A percentile compares a stretch with the other conserved stretches of the same genome.
Evolutionary conservation across 1,140 invertebrate species (phyloP).

Genomic region (Eupristina koningsbergeri): DNA sequence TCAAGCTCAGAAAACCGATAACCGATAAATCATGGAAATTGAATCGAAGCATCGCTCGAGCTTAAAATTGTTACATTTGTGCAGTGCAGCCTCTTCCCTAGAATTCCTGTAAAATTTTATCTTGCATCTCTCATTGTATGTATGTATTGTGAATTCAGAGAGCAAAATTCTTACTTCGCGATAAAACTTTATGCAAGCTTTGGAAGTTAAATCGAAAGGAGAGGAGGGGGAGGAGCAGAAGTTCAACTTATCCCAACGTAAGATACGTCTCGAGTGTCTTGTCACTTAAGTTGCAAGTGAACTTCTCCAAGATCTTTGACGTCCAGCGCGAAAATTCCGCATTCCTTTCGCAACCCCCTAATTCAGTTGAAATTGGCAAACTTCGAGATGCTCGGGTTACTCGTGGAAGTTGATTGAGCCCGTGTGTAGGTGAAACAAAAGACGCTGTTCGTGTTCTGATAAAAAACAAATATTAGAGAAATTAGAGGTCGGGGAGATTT

Average conservation of each 20-base stretch:
- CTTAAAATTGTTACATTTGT: neutral
- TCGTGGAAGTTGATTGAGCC: neutral
- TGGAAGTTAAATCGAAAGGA: neutral
- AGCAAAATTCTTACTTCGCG: neutral
- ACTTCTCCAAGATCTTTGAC: neutral
- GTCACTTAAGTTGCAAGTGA: neutral
- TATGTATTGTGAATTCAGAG: neutral
- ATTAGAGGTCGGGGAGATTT: too few species aligned
- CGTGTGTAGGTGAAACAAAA: neutral
- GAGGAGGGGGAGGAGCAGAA: neutral
- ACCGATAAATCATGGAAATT: too few species aligned
- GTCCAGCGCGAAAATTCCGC: neutral
- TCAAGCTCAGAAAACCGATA: too few species aligned
- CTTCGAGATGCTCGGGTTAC: neutral
- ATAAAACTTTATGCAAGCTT: neutral
- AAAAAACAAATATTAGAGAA: too few species aligned
- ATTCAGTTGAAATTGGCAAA: slow-evolving; percentile 7
- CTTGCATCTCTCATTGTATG: neutral
- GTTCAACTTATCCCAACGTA: neutral
- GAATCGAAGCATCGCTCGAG: neutral
- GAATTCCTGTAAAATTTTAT: neutral
- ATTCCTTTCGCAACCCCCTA: neutral
- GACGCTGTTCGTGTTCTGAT: neutral
- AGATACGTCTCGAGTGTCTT: neutral
- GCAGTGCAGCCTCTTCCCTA: too few species aligned